phyloP scores from a whole-genome alignment of 1,140 invertebrate species.

The Oscheius sp. region DNA sequence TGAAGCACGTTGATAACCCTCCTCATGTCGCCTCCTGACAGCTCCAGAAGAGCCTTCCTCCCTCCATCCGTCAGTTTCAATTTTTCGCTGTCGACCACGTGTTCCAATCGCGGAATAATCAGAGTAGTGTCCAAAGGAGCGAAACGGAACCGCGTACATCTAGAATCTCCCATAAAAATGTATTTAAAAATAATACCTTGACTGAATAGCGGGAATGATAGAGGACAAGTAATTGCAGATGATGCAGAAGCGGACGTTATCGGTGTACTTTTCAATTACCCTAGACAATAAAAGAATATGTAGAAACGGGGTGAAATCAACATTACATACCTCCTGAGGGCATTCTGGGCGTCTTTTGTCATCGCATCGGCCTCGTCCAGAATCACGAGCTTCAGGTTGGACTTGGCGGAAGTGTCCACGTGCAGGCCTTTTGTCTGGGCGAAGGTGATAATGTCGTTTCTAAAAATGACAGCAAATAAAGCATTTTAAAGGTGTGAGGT shows the following conservation, averaged over 20 bases:
- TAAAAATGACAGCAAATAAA: slow-evolving; percentile 10
- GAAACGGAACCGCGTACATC: slow-evolving; percentile 75
- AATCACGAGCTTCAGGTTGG: slow-evolving; percentile 85
- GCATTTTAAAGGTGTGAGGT: no score
- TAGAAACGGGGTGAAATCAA: no score
- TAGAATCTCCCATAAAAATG: slow-evolving; percentile 13
- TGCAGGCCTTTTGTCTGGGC: slow-evolving; percentile 95
- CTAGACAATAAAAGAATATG: slow-evolving; percentile 35
- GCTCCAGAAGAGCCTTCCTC: slow-evolving; percentile 79
- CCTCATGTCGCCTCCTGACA: slow-evolving; percentile 96
- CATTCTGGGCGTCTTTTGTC: slow-evolving; percentile 99
- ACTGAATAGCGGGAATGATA: slow-evolving; percentile 96
- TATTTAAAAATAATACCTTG: slow-evolving; percentile 70
- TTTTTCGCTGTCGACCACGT: slow-evolving; percentile 82
- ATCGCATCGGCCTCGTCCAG: slow-evolving; percentile 99
- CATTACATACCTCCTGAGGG: slow-evolving; percentile 71
- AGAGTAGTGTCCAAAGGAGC: slow-evolving; percentile 74
- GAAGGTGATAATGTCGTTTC: slow-evolving; percentile 90
- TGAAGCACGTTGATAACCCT: slow-evolving; percentile 88
- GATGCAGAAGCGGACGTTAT: slow-evolving; percentile 95
- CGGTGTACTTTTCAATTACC: slow-evolving; percentile 98
- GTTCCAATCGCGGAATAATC: slow-evolving; percentile 75
- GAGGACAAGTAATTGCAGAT: slow-evolving; percentile 98
- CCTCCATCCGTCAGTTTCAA: slow-evolving; percentile 84
- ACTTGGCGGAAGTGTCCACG: slow-evolving; percentile 64